Evolutionary conservation across 1,140 invertebrate genomes (phyloP).

Genomic region (Diprion similis): DNA sequence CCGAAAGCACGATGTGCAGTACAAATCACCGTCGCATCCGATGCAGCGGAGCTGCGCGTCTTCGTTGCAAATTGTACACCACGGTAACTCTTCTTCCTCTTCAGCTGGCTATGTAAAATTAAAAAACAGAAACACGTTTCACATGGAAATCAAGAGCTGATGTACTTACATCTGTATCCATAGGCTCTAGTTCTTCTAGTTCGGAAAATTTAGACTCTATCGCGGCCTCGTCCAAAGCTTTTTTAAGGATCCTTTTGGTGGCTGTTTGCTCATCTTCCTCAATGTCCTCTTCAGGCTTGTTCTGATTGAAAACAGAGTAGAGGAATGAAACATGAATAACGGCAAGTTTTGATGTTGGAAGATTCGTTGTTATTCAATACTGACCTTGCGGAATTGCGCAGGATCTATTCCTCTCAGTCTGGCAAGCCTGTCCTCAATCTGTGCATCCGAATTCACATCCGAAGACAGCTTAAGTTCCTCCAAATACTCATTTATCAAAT

Average conservation of each 20-base stretch:
- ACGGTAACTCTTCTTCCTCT: conserved; percentile 32
- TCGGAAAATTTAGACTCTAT: conserved; percentile 44
- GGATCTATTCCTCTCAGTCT: conserved; percentile 39
- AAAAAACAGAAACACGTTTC: conserved; percentile 2
- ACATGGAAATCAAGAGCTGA: neutral
- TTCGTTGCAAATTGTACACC: conserved; percentile 48
- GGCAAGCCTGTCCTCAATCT: conserved; percentile 43
- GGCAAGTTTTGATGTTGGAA: neutral
- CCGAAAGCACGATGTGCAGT: conserved; percentile 47
- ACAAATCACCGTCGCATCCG: conserved; percentile 48
- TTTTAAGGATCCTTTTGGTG: conserved; percentile 48
- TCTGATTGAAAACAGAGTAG: neutral
- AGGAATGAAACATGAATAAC: conserved; percentile 5
- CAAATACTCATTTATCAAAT: conserved; percentile 51
- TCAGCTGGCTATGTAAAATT: conserved; percentile 13
- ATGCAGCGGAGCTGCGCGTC: conserved; percentile 38
- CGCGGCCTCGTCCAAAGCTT: conserved; percentile 48
- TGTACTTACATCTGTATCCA: conserved; percentile 39
- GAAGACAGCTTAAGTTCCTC: conserved; percentile 41
- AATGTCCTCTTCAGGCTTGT: conserved; percentile 25
- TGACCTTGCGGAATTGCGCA: conserved; percentile 27
- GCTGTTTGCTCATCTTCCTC: conserved; percentile 40
- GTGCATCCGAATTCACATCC: conserved; percentile 27
- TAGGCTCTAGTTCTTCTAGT: conserved; percentile 39
- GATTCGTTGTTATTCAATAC: neutral